Evolutionary conservation across 2,888 invertebrate genomes (phyloP), one percentile per base, ranked within the genome.

Genomic region (Diloba caeruleocephala): DNA sequence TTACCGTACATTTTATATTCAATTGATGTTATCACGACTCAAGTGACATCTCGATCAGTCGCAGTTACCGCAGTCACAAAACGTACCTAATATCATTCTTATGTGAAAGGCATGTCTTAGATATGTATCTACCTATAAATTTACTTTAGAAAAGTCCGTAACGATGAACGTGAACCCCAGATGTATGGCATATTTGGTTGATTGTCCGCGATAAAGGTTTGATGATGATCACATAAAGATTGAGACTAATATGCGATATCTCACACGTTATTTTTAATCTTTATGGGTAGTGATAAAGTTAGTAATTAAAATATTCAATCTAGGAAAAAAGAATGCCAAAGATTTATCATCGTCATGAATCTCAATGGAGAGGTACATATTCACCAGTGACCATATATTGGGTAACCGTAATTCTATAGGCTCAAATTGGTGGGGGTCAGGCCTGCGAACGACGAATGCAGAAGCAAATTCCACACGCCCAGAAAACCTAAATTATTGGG

Each of bases 41-140:
- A n/a, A n/a, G n/a, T n/a, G n/a, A n/a, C n/a, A n/a, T n/a, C n/a
- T n/a, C n/a, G n/a, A n/a, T n/a, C n/a, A n/a, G n/a, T n/a, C n/a
- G n/a, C n/a, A n/a, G n/a, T n/a, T n/a, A n/a, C n/a, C n/a, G n/a
- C 26, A 26, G 12, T 6, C 5, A 10, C 19, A 25, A 39, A 12
- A 13, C 19, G n/a, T 9, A 10, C 13, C 10, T 23, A 6, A 0
- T 9, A 10, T 2, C 10, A n/a, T 21, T 12, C 7, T 28, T 29
- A 10, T 13, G 23, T 7, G 17, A 13, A 13, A 12, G 13, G 25
- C 10, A 55, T 45, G 19, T 43, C 7, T 41, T 34, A 45, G 63
- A 67, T 63, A 43, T 45, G 38, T 34, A 60, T 67, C 57, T n/a
- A n/a, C n/a, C n/a, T n/a, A n/a, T n/a, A n/a, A 58, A 15, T 58